Evolutionary conservation across 2,888 invertebrate genomes (phyloP), one percentile per base, ranked within the genome.

Genomic region (Dryocosmus kuriphilus): DNA sequence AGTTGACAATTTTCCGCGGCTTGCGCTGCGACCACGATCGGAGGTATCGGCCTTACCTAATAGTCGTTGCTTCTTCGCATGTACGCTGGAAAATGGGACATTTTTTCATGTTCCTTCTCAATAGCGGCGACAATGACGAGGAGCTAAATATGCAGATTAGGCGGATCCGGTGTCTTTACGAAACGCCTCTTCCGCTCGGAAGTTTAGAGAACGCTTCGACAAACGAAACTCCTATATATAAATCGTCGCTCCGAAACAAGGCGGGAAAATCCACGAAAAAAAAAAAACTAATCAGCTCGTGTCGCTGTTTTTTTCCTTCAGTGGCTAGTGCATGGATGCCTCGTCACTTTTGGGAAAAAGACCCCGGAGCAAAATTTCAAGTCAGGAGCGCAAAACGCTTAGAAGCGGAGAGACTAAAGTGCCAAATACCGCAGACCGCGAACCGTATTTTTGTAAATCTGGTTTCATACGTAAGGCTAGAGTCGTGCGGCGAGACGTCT

Each of bases 391-490:
- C 57, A 77, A 75, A 71, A 77, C 75, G 35, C 73, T 65, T 78
- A 79, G 75, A 83, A 78, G 87, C 83, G 85, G 81, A 79, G 77
- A 85, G 83, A 84, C 85, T 86, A 88, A 89, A 90, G 90, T 90
- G 90, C 90, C 90, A 90, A 90, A 89, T 85, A 86, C 83, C 89
- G 90, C 88, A 89, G 89, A 90, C 87, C 87, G 89, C 88, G 89
- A 88, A 89, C 86, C 90, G 91, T 91, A 91, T 91, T 91, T 91
- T 91, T 91, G 89, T 91, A 91, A 91, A 89, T 88, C 89, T 88
- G 90, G 87, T 91, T 91, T 91, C 90, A 90, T 91, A 91, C 90
- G 88, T 90, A 90, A 89, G 88, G 88, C 88, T 89, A 88, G 87
- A 90, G 86, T 88, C 89, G 87, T 85, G 86, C 88, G 89, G 81